phyloP scores from a whole-genome alignment of 1,140 invertebrate genomes.

The Drosophila pachea region DNA sequence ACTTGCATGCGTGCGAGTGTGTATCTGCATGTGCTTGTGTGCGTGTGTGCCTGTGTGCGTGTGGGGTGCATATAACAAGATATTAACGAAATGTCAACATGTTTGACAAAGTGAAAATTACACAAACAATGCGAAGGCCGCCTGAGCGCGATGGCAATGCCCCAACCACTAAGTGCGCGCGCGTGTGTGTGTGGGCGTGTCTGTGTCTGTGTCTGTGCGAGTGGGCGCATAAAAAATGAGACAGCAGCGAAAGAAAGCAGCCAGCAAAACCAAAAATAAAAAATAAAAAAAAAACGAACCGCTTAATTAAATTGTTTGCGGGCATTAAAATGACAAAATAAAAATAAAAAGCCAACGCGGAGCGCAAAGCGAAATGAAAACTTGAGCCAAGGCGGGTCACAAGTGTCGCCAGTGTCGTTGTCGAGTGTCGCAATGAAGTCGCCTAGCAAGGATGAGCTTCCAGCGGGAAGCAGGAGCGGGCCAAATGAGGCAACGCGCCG shows the following conservation, averaged over 20 bases:
- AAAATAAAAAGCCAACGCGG: conserved; percentile 25
- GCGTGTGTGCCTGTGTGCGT: no score
- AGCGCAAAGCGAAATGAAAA: conserved; percentile 57
- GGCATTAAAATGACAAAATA: conserved; percentile 74
- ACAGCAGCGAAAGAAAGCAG: conserved; percentile 11
- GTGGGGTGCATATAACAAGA: conserved; percentile 51
- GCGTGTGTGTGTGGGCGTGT: conserved; percentile 26
- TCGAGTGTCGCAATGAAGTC: conserved; percentile 49
- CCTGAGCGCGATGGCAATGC: conserved; percentile 14
- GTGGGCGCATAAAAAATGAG: conserved; percentile 41
- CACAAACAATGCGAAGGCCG: conserved; percentile 33
- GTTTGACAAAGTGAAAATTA: conserved; percentile 70
- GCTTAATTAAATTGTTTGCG: conserved; percentile 77
- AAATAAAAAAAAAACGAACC: conserved; percentile 52
- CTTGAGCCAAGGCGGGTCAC: conserved; percentile 66
- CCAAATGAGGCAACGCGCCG: not conserved
- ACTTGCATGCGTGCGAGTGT: not conserved
- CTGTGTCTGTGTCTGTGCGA: conserved; percentile 24
- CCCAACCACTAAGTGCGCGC: conserved; percentile 25
- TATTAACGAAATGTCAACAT: conserved; percentile 74
- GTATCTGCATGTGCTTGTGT: not conserved
- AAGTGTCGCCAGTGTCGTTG: conserved; percentile 47
- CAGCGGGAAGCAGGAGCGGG: not conserved
- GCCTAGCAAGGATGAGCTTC: not conserved
- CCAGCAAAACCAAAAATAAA: conserved; percentile 30